Evolutionary conservation across 2,113 vertebrate genomes (phyloP).

Genomic region (Campylorhamphus procurvoides): DNA sequence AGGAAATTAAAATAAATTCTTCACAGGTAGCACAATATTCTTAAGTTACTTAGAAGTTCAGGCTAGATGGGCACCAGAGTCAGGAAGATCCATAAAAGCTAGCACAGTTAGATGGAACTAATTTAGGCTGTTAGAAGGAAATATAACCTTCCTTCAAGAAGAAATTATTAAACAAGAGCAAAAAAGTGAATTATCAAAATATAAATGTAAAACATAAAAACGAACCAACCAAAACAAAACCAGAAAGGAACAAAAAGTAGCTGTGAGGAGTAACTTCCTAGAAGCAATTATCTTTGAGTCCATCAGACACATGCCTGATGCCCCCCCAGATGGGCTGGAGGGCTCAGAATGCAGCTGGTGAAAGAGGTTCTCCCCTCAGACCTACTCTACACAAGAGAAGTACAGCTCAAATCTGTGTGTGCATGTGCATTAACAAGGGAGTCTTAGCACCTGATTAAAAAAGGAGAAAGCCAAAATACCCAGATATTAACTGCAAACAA

Average conservation of each 20-base stretch:
- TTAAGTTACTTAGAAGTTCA: neutral
- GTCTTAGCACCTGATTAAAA: neutral
- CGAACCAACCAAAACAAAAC: neutral
- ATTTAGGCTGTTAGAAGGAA: neutral
- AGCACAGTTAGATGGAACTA: neutral
- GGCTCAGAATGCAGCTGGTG: neutral
- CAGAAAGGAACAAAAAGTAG: neutral
- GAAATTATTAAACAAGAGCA: neutral
- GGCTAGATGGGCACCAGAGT: neutral
- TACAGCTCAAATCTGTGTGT: neutral
- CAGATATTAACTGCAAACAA: neutral
- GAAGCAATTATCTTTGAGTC: neutral
- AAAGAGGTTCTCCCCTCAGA: neutral
- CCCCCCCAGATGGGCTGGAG: neutral
- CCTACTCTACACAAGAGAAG: neutral
- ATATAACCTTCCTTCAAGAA: neutral
- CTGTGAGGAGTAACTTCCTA: neutral
- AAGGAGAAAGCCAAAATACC: neutral
- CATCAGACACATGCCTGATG: neutral
- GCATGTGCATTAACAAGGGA: neutral
- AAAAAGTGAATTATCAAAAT: neutral
- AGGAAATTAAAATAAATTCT: neutral
- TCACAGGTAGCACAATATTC: neutral
- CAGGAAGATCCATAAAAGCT: neutral
- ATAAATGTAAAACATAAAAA: neutral